A percentile compares a stretch with the other conserved stretches of the same genome.
Evolutionary conservation across 53 echinoderm and acorn worm genomes (phyloP).

Genomic region (Holothuria leucospilota): DNA sequence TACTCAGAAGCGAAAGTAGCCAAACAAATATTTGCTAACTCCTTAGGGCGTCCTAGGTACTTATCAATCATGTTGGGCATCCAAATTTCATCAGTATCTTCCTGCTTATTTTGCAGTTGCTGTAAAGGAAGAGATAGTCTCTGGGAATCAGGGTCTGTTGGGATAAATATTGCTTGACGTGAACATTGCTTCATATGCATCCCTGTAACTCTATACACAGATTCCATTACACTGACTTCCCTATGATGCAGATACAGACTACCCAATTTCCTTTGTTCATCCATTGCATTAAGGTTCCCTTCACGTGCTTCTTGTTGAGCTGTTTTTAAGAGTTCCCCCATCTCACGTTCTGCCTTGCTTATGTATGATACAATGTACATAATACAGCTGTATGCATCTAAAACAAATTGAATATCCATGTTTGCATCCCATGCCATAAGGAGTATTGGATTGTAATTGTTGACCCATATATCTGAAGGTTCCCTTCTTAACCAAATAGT

Average conservation of each 20-base stretch:
- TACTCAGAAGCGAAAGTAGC: too few species aligned
- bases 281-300: constrained; percentile 66
- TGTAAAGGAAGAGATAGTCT: constrained; percentile 30
- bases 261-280: constrained; percentile 62
- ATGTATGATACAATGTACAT: too few species aligned
- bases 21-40: background rate
- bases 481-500: constrained; percentile 54
- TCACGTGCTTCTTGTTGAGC: constrained; percentile 66
- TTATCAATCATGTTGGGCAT: constrained; percentile 7
- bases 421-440: constrained; percentile 66
- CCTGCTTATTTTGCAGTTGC: constrained; percentile 33
- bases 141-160: constrained; percentile 37
- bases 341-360: constrained; percentile 81
- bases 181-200: constrained; percentile 65
- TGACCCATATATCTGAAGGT: constrained; percentile 62
- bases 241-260: constrained; percentile 64
- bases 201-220: constrained; percentile 56
- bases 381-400: constrained; percentile 65
- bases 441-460: constrained; percentile 67
- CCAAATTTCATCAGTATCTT: constrained; percentile 47
- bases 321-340: constrained; percentile 64
- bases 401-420: constrained; percentile 70
- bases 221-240: constrained; percentile 58
- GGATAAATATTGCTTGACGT: constrained; percentile 70
- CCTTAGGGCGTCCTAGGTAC: constrained; percentile 19